Conservation (phyloP, 2,888 invertebrate species). For the Sericinus montela region DNA sequence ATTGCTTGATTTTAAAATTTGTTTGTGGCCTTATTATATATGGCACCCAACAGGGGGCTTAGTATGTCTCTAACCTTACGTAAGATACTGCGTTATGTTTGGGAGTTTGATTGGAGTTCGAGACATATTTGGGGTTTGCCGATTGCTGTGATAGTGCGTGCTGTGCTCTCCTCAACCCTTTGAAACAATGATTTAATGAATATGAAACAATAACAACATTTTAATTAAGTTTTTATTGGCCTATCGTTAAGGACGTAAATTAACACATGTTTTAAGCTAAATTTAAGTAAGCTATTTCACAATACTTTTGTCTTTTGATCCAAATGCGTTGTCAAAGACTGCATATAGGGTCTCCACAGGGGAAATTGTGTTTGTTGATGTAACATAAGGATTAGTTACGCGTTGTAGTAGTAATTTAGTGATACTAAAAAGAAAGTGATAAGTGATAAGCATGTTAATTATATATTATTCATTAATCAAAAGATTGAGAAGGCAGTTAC, state of each 20-base stretch:
- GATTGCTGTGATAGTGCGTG: slow-evolving; percentile 74
- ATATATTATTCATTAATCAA: slow-evolving; percentile 5
- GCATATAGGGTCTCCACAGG: neutral
- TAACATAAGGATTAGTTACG: slow-evolving; percentile 12
- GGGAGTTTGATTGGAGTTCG: slow-evolving; percentile 29
- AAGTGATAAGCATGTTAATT: neutral
- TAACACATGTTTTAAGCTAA: slow-evolving; percentile 37
- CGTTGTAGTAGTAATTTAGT: slow-evolving; percentile 16
- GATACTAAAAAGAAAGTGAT: slow-evolving; percentile 14
- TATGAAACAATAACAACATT: slow-evolving; percentile 27
- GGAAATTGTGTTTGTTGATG: slow-evolving; percentile 16
- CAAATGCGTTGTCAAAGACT: slow-evolving; percentile 10
- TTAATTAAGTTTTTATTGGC: slow-evolving; percentile 41
- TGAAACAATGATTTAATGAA: slow-evolving; percentile 24
- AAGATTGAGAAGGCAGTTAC: neutral
- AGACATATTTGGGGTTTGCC: slow-evolving; percentile 46
- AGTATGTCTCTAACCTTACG: slow-evolving; percentile 41
- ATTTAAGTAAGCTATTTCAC: slow-evolving; percentile 42
- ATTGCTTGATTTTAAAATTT: slow-evolving; percentile 65
- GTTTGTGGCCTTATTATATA: slow-evolving; percentile 74
- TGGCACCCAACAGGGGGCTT: slow-evolving; percentile 61
- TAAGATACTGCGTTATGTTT: slow-evolving; percentile 22
- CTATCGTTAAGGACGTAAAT: slow-evolving; percentile 55
- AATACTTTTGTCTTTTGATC: slow-evolving; percentile 36
- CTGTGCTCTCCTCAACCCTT: slow-evolving; percentile 64